Evolutionary conservation across 2,888 invertebrate species (phyloP), one percentile per base, ranked within the genome.

Genomic region (Lepidochrysops patricia): DNA sequence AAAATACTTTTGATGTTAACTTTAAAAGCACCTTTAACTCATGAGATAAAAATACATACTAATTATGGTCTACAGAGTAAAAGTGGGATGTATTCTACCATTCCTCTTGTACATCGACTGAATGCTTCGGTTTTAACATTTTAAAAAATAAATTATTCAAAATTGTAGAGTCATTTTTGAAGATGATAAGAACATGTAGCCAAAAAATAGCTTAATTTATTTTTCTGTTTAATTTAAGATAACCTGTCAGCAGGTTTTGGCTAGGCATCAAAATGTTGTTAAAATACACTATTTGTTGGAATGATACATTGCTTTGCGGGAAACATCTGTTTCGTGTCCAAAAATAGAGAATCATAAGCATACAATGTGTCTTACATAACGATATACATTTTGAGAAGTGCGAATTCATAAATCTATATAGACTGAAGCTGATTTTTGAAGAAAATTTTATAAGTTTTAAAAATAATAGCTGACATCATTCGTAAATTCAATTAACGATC

Each of bases 311-410:
- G 54, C 54, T 62, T 63, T 43, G 64, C 57, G 63, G 61, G 61
- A 64, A 74, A 75, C 82, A 81, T 82, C 79, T 81, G 81, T 74
- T 67, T 63, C 60, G 61, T 63, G 61, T 64, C 74, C 72, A 70
- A 73, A 78, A 80, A 80, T 82, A 82, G 69, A 68, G 57, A 72
- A 75, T 73, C 74, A 72, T 66, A 71, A 67, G 67, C 67, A 72
- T 69, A 66, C 43, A 43, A 23, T 23, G 19, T 43, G 19, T 43
- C 19, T 50, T 50, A 50, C 50, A 26, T 26, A 50, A 50, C 19
- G 19, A 23, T 43, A 9, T 19, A 43, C 43, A 43, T 23, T 19
- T 43, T 19, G 2, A 19, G 9, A 2, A 9, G 13, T 19, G 43
- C 43, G 19, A 43, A 12, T 43, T 43, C 19, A 43, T 19, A 9